Conservation (phyloP, 1,140 invertebrate species). For the Drosophila dunni region DNA sequence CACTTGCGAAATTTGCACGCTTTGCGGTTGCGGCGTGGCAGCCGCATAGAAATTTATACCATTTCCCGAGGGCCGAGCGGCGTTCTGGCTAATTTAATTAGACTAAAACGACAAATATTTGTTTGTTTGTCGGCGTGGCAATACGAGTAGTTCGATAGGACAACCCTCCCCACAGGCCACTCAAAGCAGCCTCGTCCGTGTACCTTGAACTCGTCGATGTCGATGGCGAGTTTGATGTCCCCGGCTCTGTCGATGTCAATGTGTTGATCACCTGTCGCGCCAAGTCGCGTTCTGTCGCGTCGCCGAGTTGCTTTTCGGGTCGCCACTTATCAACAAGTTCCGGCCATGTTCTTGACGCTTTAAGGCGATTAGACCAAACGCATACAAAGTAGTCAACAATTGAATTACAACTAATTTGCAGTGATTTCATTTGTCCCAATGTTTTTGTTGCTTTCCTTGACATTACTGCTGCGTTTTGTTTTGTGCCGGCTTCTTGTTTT, state of each 20-base stretch:
- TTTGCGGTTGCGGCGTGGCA: slow-evolving; percentile 36
- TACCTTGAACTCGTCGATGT: slow-evolving; percentile 30
- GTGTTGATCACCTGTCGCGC: slow-evolving; percentile 40
- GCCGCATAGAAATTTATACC: slow-evolving; percentile 73
- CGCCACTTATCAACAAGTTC: slow-evolving; percentile 67
- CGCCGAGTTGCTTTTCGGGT: slow-evolving; percentile 27
- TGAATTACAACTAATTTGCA: slow-evolving; percentile 79
- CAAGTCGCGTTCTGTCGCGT: not conserved
- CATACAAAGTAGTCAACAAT: slow-evolving; percentile 60
- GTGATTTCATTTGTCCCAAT: slow-evolving; percentile 69
- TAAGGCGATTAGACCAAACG: slow-evolving; percentile 72
- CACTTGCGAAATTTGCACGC: slow-evolving; percentile 61
- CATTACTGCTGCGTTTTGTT: slow-evolving; percentile 25
- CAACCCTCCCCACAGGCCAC: not conserved
- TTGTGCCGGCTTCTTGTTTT: not conserved
- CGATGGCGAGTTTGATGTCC: not conserved
- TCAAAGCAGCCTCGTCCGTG: slow-evolving; percentile 18
- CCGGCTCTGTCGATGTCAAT: not conserved
- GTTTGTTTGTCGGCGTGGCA: slow-evolving; percentile 45
- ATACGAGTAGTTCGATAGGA: slow-evolving; percentile 14
- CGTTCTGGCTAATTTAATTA: slow-evolving; percentile 81
- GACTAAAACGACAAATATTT: slow-evolving; percentile 84
- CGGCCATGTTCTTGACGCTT: slow-evolving; percentile 32
- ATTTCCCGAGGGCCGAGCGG: slow-evolving; percentile 66
- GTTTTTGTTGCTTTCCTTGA: slow-evolving; percentile 18